Evolutionary conservation across 2,797 vertebrate genomes (phyloP).

Genomic region (Heliangelus exortis): DNA sequence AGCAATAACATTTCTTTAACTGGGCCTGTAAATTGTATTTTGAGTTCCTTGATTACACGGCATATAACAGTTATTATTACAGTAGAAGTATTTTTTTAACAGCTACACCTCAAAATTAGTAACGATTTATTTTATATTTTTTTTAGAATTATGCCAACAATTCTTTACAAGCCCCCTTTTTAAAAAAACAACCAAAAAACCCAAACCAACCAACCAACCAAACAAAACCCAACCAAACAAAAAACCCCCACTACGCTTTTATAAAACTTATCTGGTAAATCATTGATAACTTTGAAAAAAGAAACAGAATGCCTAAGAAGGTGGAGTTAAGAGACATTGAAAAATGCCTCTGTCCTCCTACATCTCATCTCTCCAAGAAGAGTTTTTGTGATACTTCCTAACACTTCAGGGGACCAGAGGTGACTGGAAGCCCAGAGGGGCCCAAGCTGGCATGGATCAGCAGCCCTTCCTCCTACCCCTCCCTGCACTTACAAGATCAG

Average conservation of each 20-base stretch:
- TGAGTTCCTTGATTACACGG: background rate
- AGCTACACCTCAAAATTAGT: background rate
- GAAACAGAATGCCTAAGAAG: background rate
- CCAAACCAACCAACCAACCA: no score
- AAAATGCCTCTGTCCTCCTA: accelerated
- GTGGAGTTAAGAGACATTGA: background rate
- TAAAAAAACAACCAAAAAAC: no score
- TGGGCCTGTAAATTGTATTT: background rate
- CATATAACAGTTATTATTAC: background rate
- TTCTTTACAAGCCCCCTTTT: background rate
- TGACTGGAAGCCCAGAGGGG: background rate
- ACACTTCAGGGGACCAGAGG: background rate
- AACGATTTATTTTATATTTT: background rate
- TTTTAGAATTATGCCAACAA: background rate
- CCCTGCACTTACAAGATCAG: background rate
- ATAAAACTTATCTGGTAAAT: background rate
- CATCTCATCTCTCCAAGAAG: background rate
- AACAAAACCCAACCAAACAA: no score
- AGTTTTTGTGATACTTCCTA: background rate
- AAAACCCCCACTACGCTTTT: background rate
- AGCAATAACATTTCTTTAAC: background rate
- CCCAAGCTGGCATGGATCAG: background rate
- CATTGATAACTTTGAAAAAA: background rate
- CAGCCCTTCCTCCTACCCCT: background rate
- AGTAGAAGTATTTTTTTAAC: background rate